Percentiles rank a stretch among this genome's conserved stretches.
Conservation (phyloP, 2,888 invertebrate genomes). For the Nemurella pictetii region DNA sequence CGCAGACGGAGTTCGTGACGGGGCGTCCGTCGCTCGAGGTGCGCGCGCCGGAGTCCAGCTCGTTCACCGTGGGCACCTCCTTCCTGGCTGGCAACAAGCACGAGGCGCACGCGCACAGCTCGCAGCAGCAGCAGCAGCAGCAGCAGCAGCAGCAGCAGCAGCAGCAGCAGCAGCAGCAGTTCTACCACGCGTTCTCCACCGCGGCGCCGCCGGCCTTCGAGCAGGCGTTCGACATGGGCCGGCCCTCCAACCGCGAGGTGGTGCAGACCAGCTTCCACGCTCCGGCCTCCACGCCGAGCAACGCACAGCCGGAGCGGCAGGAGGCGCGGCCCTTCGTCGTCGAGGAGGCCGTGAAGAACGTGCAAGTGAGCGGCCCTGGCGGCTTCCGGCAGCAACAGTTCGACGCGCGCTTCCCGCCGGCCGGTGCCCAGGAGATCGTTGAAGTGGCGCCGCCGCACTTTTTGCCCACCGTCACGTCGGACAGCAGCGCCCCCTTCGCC, state of each 20-base stretch:
- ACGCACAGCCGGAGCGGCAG: slow-evolving; percentile 22
- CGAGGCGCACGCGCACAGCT: background rate
- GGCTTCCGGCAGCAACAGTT: background rate
- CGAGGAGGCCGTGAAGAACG: slow-evolving; percentile 17
- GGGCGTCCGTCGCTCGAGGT: slow-evolving; percentile 14
- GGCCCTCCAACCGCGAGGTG: background rate
- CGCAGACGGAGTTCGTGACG: slow-evolving; percentile 1
- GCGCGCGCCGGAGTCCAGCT: background rate
- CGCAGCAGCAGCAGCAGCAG: background rate
- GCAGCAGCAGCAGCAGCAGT: slow-evolving; percentile 6
- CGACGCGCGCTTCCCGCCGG: background rate
- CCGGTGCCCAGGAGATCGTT: background rate
- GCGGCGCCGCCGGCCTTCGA: slow-evolving; percentile 2
- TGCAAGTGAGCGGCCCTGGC: background rate
- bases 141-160: slow-evolving; percentile 8
- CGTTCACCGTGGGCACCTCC: slow-evolving; percentile 19
- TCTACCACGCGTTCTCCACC: slow-evolving; percentile 7
- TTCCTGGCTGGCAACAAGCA: slow-evolving; percentile 28
- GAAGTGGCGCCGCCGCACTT: slow-evolving; percentile 2
- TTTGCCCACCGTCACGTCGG: slow-evolving; percentile 3
- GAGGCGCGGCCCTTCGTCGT: slow-evolving; percentile 25
- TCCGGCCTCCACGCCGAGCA: background rate
- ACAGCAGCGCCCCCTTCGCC: background rate
- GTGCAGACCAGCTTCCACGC: background rate
- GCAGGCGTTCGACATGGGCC: slow-evolving; percentile 12